Base-by-base conservation (phyloP, 2,888 invertebrate genomes). In the Sphaeridia pumilis region DNA sequence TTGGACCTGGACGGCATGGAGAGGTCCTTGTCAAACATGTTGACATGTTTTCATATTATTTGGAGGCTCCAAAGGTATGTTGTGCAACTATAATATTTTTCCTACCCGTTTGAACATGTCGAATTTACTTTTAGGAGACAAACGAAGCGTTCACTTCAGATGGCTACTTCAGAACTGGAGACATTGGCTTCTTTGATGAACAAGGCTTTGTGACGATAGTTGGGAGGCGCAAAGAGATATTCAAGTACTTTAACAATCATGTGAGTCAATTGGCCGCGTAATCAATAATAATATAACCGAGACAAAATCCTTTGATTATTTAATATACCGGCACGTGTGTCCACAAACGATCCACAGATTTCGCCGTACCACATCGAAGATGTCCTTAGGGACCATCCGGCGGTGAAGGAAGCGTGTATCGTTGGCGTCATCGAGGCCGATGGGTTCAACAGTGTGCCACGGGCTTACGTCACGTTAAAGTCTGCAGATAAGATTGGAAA, bases 1-100 rank as follows among this genome's bases (percentile, higher is more conserved):
- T 71, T 2, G 67, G 68, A 2, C 70, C 70, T 54, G 58, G 64
- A 17, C 69, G 71, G 70, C 63, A 66, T 1, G 76, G 76, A 24
- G 75, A 75, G 62, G 58, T 74, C 3, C 71, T 69, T 57, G 65
- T 73, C 3, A 67, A 69, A 42, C 70, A 52, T 17, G 47, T 47
- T 2, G 45, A 45, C 24, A n/a, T 56, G 14, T 63, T 61, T 42
- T 35, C 36, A 24, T 31, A 46, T 5, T 63, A 63, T 22, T 46
- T 55, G 10, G 52, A 58, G n/a, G 58, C 60, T 35, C 55, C 56
- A 14, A 46, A 58, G 36, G 63, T 63, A 31, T 25, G 41, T n/a
- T n/a, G n/a, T 5, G 20, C 38, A 7, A n/a, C n/a, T n/a, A n/a
- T n/a, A n/a, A n/a, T n/a, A n/a, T n/a, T n/a, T n/a, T n/a, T n/a